A percentile compares a stretch with the other conserved stretches of the same genome.
Evolutionary conservation across 2,113 vertebrate species (phyloP).

Genomic region (Scortum barcoo): DNA sequence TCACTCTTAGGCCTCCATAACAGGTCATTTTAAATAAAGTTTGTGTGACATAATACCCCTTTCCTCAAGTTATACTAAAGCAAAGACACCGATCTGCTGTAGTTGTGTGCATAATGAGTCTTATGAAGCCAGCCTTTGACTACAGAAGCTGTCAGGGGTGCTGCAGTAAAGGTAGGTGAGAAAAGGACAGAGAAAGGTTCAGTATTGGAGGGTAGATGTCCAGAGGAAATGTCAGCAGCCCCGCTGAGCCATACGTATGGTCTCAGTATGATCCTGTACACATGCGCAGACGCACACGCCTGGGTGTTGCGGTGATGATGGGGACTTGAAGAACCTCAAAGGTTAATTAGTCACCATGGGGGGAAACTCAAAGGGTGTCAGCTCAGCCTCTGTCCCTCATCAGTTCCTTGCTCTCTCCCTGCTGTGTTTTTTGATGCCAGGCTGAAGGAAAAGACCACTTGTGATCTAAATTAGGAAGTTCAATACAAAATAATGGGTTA

Average conservation of each 20-base stretch:
- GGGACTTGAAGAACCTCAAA: slow-evolving; percentile 63
- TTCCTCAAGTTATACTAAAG: background rate
- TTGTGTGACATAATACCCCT: background rate
- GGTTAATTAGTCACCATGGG: slow-evolving; percentile 78
- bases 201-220: background rate
- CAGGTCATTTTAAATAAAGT: background rate
- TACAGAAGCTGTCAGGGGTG: background rate
- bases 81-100: background rate
- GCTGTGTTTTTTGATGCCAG: slow-evolving; percentile 50
- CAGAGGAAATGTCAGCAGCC: slow-evolving; percentile 58
- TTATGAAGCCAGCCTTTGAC: background rate
- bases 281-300: slow-evolving; percentile 28
- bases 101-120: background rate
- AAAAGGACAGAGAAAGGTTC: background rate
- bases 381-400: slow-evolving; percentile 43
- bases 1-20: background rate
- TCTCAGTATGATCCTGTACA: slow-evolving; percentile 17
- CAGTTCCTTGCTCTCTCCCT: slow-evolving; percentile 48
- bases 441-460: slow-evolving; percentile 60
- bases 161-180: background rate
- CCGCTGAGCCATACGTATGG: background rate
- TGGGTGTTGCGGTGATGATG: slow-evolving; percentile 29
- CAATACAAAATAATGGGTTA: slow-evolving; percentile 32
- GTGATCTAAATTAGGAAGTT: slow-evolving; percentile 67
- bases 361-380: slow-evolving; percentile 60